Evolutionary conservation across 2,888 invertebrate genomes (phyloP).

Genomic region (Trachelus iudaicus): DNA sequence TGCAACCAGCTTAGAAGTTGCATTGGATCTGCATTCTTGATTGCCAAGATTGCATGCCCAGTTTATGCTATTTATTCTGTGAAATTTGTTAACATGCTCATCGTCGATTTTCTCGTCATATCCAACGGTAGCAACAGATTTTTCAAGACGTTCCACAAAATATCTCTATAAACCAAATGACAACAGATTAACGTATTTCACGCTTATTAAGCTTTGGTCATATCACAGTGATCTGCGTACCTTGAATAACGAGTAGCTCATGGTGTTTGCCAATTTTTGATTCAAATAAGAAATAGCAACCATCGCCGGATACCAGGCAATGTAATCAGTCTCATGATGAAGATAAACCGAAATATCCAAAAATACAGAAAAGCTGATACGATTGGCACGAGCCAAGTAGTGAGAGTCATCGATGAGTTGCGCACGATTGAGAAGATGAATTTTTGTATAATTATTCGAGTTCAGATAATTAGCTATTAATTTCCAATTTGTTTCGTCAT

Average conservation of each 20-base stretch:
- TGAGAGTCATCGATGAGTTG: slow-evolving; percentile 70
- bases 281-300: slow-evolving; percentile 64
- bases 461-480: slow-evolving; percentile 44
- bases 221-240: slow-evolving; percentile 9
- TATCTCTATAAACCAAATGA: slow-evolving; percentile 40
- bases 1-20: slow-evolving; percentile 26
- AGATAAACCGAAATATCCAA: slow-evolving; percentile 69
- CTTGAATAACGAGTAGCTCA: slow-evolving; percentile 68
- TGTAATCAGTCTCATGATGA: slow-evolving; percentile 71
- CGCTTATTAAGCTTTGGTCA: not conserved
- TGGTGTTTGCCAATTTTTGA: slow-evolving; percentile 65
- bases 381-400: slow-evolving; percentile 60
- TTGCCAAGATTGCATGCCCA: slow-evolving; percentile 62
- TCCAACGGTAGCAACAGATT: slow-evolving; percentile 43
- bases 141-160: slow-evolving; percentile 43
- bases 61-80: slow-evolving; percentile 45
- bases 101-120: slow-evolving; percentile 43
- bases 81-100: slow-evolving; percentile 43
- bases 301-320: slow-evolving; percentile 77
- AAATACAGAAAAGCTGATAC: slow-evolving; percentile 63
- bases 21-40: slow-evolving; percentile 55
- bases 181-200: not conserved
- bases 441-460: slow-evolving; percentile 4
- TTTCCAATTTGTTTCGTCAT: slow-evolving; percentile 60
- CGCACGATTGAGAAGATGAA: slow-evolving; percentile 63